A percentile compares a stretch with the other conserved stretches of the same genome.
phyloP scores from a whole-genome alignment of 2,888 invertebrate genomes.

The Acrobasis repandana region DNA sequence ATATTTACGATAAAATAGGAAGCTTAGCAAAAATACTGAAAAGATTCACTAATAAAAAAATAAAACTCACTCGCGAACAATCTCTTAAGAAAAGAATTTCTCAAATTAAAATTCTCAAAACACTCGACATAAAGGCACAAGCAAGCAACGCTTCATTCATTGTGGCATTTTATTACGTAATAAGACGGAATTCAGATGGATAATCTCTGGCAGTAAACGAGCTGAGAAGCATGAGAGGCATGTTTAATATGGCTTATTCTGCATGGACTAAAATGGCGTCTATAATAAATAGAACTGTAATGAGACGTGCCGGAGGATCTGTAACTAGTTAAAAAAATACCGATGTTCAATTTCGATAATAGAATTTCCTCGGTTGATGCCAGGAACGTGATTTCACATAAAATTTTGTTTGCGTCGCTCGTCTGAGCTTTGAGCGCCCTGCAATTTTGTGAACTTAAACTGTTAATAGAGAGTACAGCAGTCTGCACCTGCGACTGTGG shows the following conservation, averaged over 20 bases:
- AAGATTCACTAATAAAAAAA: conserved; percentile 21
- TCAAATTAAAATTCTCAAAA: conserved; percentile 61
- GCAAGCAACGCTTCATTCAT: conserved; percentile 53
- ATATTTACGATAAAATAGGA: too few relatives aligned
- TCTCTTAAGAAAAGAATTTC: conserved; percentile 45
- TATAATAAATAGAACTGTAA: conserved; percentile 19
- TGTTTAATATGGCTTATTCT: conserved; percentile 58
- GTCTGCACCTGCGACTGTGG: conserved; percentile 27
- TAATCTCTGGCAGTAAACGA: conserved; percentile 65
- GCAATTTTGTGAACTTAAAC: conserved; percentile 34
- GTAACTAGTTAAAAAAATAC: conserved; percentile 35
- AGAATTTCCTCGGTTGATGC: conserved; percentile 33
- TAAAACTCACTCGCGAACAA: conserved; percentile 25
- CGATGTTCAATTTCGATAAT: conserved; percentile 35
- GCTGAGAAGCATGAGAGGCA: conserved; percentile 54
- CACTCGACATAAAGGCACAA: conserved; percentile 51
- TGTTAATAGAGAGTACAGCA: conserved; percentile 37
- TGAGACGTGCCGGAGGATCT: conserved; percentile 28
- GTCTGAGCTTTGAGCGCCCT: conserved; percentile 33
- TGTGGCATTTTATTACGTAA: conserved; percentile 66
- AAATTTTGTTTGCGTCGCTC: conserved; percentile 44
- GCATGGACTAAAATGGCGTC: conserved; percentile 46
- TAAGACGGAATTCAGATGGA: conserved; percentile 64
- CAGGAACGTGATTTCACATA: conserved; percentile 45
- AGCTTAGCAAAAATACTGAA: neutral